phyloP scores from a whole-genome alignment of 2,888 invertebrate species.

The Agrotis ipsilon region DNA sequence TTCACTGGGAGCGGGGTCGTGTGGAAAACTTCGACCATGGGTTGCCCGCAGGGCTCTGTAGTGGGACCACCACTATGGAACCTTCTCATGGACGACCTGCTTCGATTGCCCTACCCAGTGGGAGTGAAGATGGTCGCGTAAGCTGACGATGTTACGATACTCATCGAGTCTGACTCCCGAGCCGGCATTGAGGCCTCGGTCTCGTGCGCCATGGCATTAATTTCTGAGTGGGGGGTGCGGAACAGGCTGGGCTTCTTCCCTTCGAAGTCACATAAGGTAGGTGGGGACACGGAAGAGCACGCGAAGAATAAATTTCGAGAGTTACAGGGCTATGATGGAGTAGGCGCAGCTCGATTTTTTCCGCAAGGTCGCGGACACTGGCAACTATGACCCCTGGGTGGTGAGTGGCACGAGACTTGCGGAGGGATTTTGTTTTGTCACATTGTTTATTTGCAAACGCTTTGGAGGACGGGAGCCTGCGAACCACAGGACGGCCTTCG shows the following conservation, averaged over 20 bases:
- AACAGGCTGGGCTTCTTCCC: slow-evolving; percentile 4
- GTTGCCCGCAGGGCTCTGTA: slow-evolving; percentile 63
- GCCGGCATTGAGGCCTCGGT: neutral
- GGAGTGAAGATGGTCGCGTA: slow-evolving; percentile 54
- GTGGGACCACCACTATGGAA: slow-evolving; percentile 63
- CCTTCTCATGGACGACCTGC: slow-evolving; percentile 60
- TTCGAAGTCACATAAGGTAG: neutral
- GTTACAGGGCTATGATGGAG: no score
- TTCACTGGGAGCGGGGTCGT: slow-evolving; percentile 39
- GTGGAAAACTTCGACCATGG: slow-evolving; percentile 52
- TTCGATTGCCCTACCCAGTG: slow-evolving; percentile 52
- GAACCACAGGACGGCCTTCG: no score
- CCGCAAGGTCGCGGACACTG: no score
- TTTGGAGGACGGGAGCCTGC: no score
- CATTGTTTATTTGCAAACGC: no score
- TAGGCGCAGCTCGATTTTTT: no score
- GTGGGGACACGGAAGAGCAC: no score
- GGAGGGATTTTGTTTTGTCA: no score
- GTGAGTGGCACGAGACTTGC: no score
- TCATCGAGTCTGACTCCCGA: slow-evolving; percentile 50
- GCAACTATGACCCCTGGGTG: no score
- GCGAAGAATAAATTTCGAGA: no score
- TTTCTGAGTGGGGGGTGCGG: neutral
- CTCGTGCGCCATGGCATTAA: neutral
- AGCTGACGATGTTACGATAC: slow-evolving; percentile 63